Evolutionary conservation across 1,140 invertebrate species (phyloP).

Genomic region (Zaprionus capensis): DNA sequence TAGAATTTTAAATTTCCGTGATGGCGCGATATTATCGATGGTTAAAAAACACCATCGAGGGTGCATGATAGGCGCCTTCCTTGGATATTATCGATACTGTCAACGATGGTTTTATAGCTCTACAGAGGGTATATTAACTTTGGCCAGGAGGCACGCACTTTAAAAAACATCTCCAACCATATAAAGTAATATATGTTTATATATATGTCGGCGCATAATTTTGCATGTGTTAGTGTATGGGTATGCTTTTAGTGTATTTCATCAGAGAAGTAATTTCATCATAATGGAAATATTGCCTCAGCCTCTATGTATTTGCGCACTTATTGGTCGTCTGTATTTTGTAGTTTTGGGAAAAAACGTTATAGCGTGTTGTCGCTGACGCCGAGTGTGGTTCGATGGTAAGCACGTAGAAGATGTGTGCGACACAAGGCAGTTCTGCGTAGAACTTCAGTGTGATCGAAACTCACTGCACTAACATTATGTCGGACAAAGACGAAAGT

Average conservation of each 20-base stretch:
- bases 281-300: slow-evolving; percentile 2
- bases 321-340: slow-evolving; percentile 2
- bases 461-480: background rate
- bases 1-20: too few relatives aligned
- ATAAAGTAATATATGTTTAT: too few relatives aligned
- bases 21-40: too few relatives aligned
- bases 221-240: background rate
- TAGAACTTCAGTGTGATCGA: background rate
- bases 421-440: background rate
- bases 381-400: slow-evolving; percentile 5
- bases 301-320: background rate
- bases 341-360: slow-evolving; percentile 6
- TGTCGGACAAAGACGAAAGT: background rate
- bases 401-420: background rate
- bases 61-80: too few relatives aligned
- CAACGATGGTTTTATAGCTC: too few relatives aligned
- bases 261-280: background rate
- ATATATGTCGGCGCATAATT: background rate
- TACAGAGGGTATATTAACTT: too few relatives aligned
- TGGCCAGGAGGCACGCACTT: too few relatives aligned
- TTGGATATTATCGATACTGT: too few relatives aligned
- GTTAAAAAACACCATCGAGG: too few relatives aligned
- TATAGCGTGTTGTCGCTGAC: background rate
- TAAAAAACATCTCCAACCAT: too few relatives aligned
- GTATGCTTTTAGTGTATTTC: slow-evolving; percentile 1